Percentiles rank a stretch among this genome's conserved stretches.
Evolutionary conservation across 2,888 invertebrate species (phyloP).

Genomic region (Ypsolopha sequella): DNA sequence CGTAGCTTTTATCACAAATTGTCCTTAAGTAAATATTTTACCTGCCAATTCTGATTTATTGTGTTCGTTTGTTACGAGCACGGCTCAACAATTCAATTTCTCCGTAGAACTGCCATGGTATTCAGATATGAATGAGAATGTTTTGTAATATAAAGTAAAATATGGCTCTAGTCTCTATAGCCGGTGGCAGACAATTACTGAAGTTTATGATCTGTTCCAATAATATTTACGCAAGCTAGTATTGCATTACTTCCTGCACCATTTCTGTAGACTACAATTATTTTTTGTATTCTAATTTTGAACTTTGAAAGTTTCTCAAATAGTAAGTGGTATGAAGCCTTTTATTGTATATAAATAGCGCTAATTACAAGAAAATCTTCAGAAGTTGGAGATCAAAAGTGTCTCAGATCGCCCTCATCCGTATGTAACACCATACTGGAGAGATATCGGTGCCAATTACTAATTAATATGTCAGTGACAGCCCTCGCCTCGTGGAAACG

Average conservation of each 20-base stretch:
- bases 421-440: conserved; percentile 11
- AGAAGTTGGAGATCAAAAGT: too few species aligned
- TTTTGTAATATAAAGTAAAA: neutral
- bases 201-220: neutral
- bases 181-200: neutral
- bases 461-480: conserved; percentile 43
- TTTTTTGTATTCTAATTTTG: too few species aligned
- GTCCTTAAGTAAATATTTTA: conserved; percentile 59
- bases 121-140: neutral
- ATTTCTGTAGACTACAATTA: neutral
- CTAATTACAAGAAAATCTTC: too few species aligned
- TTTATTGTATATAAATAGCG: neutral
- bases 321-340: neutral
- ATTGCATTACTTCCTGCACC: neutral
- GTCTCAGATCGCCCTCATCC: too few species aligned
- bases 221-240: neutral
- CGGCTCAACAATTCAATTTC: conserved; percentile 54
- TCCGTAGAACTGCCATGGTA: conserved; percentile 14
- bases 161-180: neutral
- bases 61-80: conserved; percentile 33
- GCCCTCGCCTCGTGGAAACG: conserved; percentile 23
- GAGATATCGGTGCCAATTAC: conserved; percentile 35
- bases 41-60: conserved; percentile 61
- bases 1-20: conserved; percentile 58
- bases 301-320: neutral